These are phyloP conservation scores for Sarcophilus harrisii DNA, from an alignment of 2,797 vertebrate genomes.

Conservation along the genomic window DNA sequence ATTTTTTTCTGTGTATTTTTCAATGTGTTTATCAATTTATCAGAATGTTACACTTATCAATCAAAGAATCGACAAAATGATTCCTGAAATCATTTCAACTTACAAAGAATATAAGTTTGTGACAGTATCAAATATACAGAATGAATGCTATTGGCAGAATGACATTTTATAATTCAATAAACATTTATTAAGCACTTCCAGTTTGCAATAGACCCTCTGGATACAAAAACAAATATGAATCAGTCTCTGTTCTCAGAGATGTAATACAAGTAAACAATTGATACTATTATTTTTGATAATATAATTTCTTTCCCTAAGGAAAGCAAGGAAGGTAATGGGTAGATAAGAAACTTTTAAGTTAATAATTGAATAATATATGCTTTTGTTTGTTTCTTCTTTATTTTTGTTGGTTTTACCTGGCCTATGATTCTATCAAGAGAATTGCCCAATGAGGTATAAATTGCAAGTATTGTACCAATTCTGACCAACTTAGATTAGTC, in stretches of 20 bases:
- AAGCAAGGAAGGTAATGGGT: neutral
- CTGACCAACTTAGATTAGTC: neutral
- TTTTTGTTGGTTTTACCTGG: neutral
- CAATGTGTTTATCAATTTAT: no score
- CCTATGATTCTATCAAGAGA: neutral
- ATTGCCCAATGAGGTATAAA: neutral
- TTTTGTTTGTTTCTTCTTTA: neutral
- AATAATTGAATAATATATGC: neutral
- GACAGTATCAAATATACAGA: neutral
- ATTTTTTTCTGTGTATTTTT: no score
- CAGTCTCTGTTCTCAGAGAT: neutral
- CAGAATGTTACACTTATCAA: neutral
- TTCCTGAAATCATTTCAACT: neutral
- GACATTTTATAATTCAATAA: neutral
- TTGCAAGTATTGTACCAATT: neutral
- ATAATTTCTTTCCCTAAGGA: neutral
- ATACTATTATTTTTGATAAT: neutral
- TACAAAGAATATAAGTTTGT: neutral
- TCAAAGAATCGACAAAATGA: neutral
- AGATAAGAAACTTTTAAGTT: neutral
- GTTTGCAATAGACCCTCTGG: neutral
- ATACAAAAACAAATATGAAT: neutral
- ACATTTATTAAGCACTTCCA: neutral
- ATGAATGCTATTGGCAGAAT: neutral
- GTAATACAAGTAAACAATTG: neutral